A percentile compares a stretch with the other conserved stretches of the same genome.
These are phyloP conservation scores for Suncus etruscus DNA, from an alignment of 2,113 vertebrate genomes.

Conservation along the genomic window DNA sequence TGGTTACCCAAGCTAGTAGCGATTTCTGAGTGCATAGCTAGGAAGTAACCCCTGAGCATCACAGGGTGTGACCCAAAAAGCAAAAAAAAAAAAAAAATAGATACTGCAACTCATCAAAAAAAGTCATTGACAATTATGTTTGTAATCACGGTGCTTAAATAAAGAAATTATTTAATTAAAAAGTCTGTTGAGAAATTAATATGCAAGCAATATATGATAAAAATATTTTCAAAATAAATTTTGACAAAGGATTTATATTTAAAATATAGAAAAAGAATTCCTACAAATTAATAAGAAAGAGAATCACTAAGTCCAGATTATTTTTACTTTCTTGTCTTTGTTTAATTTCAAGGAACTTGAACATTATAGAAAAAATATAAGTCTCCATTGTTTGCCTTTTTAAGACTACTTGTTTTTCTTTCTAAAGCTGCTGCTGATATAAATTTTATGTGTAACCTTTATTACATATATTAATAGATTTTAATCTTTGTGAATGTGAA, in stretches of 20 bases:
- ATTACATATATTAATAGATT: neutral
- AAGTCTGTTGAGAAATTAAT: neutral
- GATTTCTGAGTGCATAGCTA: no score
- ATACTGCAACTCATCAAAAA: neutral
- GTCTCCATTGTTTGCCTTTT: neutral
- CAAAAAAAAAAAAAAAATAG: neutral
- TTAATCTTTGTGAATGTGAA: neutral
- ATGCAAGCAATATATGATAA: neutral
- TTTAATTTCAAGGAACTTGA: neutral
- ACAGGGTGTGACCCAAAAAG: no score
- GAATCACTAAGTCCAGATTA: neutral
- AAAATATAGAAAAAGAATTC: neutral
- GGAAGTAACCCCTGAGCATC: no score
- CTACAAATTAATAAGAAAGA: neutral
- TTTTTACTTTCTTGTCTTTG: neutral
- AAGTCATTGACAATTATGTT: neutral
- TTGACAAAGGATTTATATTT: neutral
- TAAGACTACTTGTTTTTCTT: no score
- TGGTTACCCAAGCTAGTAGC: no score
- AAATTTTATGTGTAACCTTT: neutral
- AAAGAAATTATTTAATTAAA: no score
- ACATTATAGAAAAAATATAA: neutral
- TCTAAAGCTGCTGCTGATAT: neutral
- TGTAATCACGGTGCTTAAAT: no score
- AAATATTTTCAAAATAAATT: neutral